Evolutionary conservation across 2,113 vertebrate genomes (phyloP), one percentile per base, ranked within the genome.

Genomic region (Prochilodus magdalenae): DNA sequence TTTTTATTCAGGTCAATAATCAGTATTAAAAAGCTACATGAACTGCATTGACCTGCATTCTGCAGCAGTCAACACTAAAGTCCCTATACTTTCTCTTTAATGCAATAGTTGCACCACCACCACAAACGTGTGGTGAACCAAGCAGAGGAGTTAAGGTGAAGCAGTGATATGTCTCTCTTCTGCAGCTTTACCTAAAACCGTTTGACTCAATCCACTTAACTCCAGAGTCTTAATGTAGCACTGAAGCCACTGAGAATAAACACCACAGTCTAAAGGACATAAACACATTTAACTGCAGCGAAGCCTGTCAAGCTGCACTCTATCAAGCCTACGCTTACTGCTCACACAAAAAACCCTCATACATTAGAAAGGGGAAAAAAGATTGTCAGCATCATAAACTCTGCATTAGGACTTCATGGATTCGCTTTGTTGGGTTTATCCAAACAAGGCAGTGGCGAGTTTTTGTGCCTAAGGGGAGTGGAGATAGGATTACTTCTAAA

Each of bases 41-140:
- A n/a, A n/a, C n/a, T n/a, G n/a, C n/a, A n/a, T n/a, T n/a, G n/a
- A n/a, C n/a, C 83, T 75, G 76, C 82, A 80, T 77, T 83, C n/a
- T 84, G 53, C 79, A 80, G 40, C 18, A 49, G 84, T 88, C 83
- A 33, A 88, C 86, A 66, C 77, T 70, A 10, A 65, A 87, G 83
- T 82, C 86, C 82, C 87, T 80, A 85, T 78, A 86, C 78, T 74
- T 87, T 80, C 84, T 86, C 69, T 86, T 89, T 76, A 63, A 81
- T 81, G 63, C 73, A 78, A 22, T 55, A 27, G 77, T 65, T 86
- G 85, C 87, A 87, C 81, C 84, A 84, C 79, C 60, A 29, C 78
- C 59, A 74, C 55, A 60, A 74, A 75, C 70, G 63, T 77, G 82
- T 40, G 63, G 77, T 55, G 70, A 62, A 71, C 44, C 57, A n/a